Evolutionary conservation across 1,140 invertebrate genomes (phyloP).

Genomic region (Brachionus plicatilis): DNA sequence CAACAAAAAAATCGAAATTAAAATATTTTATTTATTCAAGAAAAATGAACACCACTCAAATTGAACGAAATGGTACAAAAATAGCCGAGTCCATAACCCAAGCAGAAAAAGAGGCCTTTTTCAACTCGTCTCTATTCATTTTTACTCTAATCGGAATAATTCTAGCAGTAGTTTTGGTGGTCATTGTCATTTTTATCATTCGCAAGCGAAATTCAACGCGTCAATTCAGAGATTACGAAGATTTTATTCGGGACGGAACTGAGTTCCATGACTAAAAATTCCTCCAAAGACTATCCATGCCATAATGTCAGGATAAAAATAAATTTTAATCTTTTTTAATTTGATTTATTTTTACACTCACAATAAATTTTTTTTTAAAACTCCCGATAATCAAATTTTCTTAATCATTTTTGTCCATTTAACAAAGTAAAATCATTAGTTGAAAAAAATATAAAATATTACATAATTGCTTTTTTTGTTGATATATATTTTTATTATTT

Average conservation of each 20-base stretch:
- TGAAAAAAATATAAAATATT: too few relatives aligned
- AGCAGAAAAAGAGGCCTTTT: neutral
- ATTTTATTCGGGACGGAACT: neutral
- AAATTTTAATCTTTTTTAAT: neutral
- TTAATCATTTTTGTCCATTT: too few relatives aligned
- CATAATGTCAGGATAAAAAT: neutral
- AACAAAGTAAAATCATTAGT: too few relatives aligned
- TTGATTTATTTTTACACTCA: too few relatives aligned
- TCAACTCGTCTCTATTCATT: neutral
- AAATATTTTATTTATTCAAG: neutral
- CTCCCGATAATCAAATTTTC: too few relatives aligned
- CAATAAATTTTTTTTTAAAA: too few relatives aligned
- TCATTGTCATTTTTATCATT: slow-evolving; percentile 5
- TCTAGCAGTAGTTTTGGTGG: neutral
- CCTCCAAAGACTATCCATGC: neutral
- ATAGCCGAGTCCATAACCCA: neutral
- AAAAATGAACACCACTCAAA: neutral
- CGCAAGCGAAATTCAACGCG: neutral
- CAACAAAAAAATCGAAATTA: neutral
- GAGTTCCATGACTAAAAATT: neutral
- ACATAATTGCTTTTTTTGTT: too few relatives aligned
- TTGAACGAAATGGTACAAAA: neutral
- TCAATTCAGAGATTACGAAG: neutral
- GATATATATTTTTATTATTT: too few relatives aligned
- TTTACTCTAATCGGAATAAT: neutral